A percentile compares a stretch with the other conserved stretches of the same genome.
Evolutionary conservation across 2,113 vertebrate genomes (phyloP).

Genomic region (Polypterus senegalus): DNA sequence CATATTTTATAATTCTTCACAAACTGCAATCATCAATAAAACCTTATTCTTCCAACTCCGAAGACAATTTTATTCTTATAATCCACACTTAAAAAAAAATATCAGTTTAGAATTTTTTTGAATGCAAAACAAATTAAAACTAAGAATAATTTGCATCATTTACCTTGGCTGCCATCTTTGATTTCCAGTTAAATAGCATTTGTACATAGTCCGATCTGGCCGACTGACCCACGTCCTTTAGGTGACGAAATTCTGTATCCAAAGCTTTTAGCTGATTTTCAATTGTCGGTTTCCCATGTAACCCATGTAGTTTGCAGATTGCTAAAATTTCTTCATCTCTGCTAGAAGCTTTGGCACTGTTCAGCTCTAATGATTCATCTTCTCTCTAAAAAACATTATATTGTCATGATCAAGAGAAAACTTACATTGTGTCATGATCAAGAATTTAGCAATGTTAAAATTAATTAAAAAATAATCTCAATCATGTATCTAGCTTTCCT

Average conservation of each 20-base stretch:
- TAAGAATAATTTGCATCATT: neutral
- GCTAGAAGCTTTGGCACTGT: constrained; percentile 33
- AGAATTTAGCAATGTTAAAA: too few species aligned
- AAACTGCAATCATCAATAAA: too few species aligned
- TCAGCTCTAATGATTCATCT: constrained; percentile 21
- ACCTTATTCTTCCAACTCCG: too few species aligned
- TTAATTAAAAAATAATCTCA: too few species aligned
- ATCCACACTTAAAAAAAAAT: too few species aligned
- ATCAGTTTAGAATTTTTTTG: too few species aligned
- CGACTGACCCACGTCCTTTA: constrained; percentile 44
- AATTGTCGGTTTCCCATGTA: constrained; percentile 27
- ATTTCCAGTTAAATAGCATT: constrained; percentile 46
- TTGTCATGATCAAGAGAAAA: too few species aligned
- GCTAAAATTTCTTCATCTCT: constrained; percentile 44
- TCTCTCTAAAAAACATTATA: constrained; percentile 19
- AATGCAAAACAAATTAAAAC: neutral
- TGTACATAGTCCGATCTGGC: constrained; percentile 40
- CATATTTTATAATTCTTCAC: too few species aligned
- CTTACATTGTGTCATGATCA: too few species aligned
- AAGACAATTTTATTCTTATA: too few species aligned
- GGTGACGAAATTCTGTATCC: constrained; percentile 39
- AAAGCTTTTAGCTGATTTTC: constrained; percentile 47
- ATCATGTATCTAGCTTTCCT: too few species aligned
- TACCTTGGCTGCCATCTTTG: constrained; percentile 40
- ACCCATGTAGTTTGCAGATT: constrained; percentile 45